Evolutionary conservation across 2,797 vertebrate species (phyloP).

Genomic region (Aulostomus chinensis): DNA sequence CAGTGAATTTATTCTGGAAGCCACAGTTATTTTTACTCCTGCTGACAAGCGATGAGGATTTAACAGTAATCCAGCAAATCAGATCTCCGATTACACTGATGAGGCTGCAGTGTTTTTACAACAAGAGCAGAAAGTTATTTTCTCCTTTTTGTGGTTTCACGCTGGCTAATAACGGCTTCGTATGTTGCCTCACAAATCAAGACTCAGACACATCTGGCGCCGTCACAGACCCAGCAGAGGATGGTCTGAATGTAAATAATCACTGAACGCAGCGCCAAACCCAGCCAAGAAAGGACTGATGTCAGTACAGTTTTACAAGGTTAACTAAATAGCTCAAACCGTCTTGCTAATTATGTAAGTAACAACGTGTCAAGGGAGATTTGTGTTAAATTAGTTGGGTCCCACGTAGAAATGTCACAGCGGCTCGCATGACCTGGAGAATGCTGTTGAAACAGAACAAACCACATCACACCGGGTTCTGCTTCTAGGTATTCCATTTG

Average conservation of each 20-base stretch:
- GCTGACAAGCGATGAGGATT: constrained; percentile 64
- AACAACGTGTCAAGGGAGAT: constrained; percentile 6
- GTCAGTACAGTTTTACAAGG: constrained; percentile 18
- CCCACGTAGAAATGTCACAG: not conserved
- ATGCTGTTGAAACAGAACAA: no score
- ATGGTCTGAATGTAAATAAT: constrained; percentile 53
- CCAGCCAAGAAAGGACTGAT: constrained; percentile 14
- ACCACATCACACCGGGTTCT: no score
- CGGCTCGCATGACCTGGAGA: no score
- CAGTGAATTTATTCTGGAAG: constrained; percentile 50
- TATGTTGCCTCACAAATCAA: constrained; percentile 62
- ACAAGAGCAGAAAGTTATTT: constrained; percentile 44
- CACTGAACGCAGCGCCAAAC: constrained; percentile 23
- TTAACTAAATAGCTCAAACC: constrained; percentile 38
- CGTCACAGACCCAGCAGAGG: constrained; percentile 41
- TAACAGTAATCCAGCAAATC: constrained; percentile 61
- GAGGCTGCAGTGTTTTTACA: constrained; percentile 57
- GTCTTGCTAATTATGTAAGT: constrained; percentile 35
- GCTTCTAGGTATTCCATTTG: no score
- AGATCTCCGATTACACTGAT: constrained; percentile 63
- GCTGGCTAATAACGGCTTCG: constrained; percentile 58
- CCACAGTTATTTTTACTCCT: constrained; percentile 70
- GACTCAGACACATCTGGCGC: constrained; percentile 63
- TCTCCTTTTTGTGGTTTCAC: constrained; percentile 66
- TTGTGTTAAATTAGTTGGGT: not conserved